Percentiles rank a stretch among this genome's conserved stretches.
Evolutionary conservation across 2,797 vertebrate species (phyloP).

Genomic region (Siniperca undulata): DNA sequence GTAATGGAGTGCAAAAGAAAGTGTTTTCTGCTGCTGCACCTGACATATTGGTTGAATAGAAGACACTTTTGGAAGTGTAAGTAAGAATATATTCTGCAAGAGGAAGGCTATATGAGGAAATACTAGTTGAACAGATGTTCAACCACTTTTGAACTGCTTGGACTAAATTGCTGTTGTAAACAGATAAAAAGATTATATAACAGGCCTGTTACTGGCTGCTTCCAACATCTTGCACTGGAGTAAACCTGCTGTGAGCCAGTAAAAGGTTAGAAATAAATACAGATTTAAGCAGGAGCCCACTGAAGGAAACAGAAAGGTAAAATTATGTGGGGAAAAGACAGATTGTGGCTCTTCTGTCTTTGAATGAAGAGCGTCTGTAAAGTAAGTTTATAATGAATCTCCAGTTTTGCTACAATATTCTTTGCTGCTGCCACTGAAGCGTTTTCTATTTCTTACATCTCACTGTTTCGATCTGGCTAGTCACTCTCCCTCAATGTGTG

Average conservation of each 20-base stretch:
- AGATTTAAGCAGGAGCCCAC: too few species aligned
- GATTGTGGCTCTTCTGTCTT: not conserved
- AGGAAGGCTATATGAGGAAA: not conserved
- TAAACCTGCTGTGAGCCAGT: not conserved
- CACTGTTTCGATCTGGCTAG: not conserved
- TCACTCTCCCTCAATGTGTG: not conserved
- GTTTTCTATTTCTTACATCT: not conserved
- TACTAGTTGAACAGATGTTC: too few species aligned
- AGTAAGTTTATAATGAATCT: not conserved
- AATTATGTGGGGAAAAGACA: too few species aligned
- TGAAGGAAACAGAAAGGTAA: too few species aligned
- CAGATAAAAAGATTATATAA: too few species aligned
- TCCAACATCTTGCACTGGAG: too few species aligned
- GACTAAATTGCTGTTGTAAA: too few species aligned
- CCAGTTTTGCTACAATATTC: not conserved
- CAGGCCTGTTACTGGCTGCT: too few species aligned
- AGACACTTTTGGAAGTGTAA: not conserved
- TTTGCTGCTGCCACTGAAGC: too few species aligned
- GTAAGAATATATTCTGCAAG: not conserved
- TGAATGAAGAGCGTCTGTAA: not conserved
- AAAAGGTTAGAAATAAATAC: too few species aligned
- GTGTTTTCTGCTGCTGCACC: not conserved
- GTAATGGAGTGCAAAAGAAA: not conserved
- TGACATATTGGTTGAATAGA: not conserved
- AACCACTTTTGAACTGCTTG: too few species aligned